phyloP scores from a whole-genome alignment of 2,113 vertebrate genomes.

The Meriones unguiculatus region DNA sequence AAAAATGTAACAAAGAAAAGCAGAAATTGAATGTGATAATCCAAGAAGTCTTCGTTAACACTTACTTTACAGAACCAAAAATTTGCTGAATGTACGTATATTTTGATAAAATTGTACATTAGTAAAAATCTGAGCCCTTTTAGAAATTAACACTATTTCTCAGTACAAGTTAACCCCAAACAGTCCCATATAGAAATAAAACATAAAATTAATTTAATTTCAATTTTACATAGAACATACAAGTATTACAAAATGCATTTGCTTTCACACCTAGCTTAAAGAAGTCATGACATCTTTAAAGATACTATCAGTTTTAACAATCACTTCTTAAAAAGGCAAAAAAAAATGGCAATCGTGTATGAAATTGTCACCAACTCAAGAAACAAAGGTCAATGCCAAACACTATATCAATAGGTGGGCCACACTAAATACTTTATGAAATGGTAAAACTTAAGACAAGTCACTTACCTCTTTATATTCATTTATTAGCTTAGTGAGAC shows the following conservation, averaged over 20 bases:
- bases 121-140: constrained; percentile 46
- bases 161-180: constrained; percentile 58
- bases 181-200: constrained; percentile 18
- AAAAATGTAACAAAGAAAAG: constrained; percentile 36
- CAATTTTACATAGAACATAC: constrained; percentile 41
- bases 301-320: constrained; percentile 42
- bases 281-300: constrained; percentile 4
- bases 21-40: constrained; percentile 30
- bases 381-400: constrained; percentile 43
- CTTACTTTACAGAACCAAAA: constrained; percentile 74
- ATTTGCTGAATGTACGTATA: constrained; percentile 75
- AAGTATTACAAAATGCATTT: constrained; percentile 17
- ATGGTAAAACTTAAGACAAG: constrained; percentile 46
- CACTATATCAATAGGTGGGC: background rate
- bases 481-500: constrained; percentile 99
- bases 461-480: constrained; percentile 97
- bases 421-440: constrained; percentile 60
- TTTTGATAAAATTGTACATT: constrained; percentile 61
- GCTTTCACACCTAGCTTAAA: constrained; percentile 33
- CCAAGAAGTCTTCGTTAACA: constrained; percentile 17
- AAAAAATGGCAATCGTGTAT: constrained; percentile 48
- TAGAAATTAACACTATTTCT: constrained; percentile 54
- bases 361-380: constrained; percentile 54
- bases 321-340: constrained; percentile 3
- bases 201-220: constrained; percentile 45